These are phyloP conservation scores for Cinclus mexicanus DNA, from an alignment of 2,113 vertebrate species.

Conservation along the genomic window DNA sequence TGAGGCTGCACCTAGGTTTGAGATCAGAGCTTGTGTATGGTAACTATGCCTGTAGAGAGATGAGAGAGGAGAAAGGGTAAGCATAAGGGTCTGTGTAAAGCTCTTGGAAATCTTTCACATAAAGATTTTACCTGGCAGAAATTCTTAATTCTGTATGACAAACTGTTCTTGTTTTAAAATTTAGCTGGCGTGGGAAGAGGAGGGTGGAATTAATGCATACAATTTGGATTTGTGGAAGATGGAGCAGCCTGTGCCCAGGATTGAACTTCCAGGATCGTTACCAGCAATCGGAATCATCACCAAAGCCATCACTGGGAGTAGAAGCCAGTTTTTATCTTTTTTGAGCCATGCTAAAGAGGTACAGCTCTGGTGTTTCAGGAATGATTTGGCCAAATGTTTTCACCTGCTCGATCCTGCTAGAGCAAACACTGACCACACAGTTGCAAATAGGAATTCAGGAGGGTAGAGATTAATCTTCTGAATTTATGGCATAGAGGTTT, in stretches of 20 bases:
- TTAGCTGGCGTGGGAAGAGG: not conserved
- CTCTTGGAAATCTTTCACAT: not conserved
- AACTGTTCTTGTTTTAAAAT: not conserved
- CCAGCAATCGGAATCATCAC: not conserved
- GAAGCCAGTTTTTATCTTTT: not conserved
- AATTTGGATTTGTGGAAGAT: not conserved
- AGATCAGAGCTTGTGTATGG: not conserved
- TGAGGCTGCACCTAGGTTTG: not conserved
- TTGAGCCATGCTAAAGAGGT: not conserved
- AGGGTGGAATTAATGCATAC: not conserved
- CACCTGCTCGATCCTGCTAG: not conserved
- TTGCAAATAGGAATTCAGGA: not conserved
- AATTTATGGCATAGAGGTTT: not conserved
- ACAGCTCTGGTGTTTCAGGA: not conserved
- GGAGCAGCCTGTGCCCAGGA: not conserved
- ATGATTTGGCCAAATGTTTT: not conserved
- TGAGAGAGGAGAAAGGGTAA: not conserved
- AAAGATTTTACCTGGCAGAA: not conserved
- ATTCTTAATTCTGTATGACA: not conserved
- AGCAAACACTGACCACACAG: fast-evolving
- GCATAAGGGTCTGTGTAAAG: not conserved
- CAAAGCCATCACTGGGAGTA: not conserved
- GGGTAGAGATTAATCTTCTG: not conserved
- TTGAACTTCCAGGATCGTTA: not conserved
- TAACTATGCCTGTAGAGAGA: not conserved